phyloP scores from a whole-genome alignment of 2,888 invertebrate species.

The Empis livida region DNA sequence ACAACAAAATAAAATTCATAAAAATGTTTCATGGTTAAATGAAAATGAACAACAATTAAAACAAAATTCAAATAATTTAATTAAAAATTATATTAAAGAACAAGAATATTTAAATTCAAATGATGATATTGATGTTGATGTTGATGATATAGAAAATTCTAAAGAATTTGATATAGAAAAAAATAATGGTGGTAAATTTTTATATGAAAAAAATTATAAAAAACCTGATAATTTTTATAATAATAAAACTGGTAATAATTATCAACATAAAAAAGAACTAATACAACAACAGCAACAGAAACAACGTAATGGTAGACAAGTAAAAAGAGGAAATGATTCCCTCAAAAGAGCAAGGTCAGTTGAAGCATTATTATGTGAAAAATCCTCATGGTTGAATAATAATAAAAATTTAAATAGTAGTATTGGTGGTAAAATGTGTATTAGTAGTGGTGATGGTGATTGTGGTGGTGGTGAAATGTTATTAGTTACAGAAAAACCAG shows the following conservation, averaged over 20 bases:
- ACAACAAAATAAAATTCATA: neutral
- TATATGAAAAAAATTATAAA: neutral
- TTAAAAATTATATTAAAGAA: neutral
- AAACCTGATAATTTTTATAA: neutral
- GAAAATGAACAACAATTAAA: neutral
- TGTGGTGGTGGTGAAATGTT: neutral
- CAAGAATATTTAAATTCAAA: neutral
- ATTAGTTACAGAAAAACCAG: neutral
- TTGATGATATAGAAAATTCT: slow-evolving; percentile 5
- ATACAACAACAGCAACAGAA: neutral
- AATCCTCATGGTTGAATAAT: slow-evolving; percentile 32
- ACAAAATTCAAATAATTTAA: neutral
- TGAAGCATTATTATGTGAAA: slow-evolving; percentile 63
- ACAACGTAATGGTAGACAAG: slow-evolving; percentile 29
- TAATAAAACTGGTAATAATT: neutral
- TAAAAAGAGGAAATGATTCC: slow-evolving; percentile 45
- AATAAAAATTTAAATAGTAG: slow-evolving; percentile 1
- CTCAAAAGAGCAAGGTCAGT: slow-evolving; percentile 79
- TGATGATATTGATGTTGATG: neutral
- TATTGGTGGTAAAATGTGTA: slow-evolving; percentile 5
- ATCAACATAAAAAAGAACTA: neutral
- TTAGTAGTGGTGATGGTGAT: neutral
- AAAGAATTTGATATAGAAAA: neutral
- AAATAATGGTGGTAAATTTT: slow-evolving; percentile 2
- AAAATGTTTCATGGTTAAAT: neutral